Evolutionary conservation across 1,140 invertebrate species (phyloP).

Genomic region (Drosophila carrolli): DNA sequence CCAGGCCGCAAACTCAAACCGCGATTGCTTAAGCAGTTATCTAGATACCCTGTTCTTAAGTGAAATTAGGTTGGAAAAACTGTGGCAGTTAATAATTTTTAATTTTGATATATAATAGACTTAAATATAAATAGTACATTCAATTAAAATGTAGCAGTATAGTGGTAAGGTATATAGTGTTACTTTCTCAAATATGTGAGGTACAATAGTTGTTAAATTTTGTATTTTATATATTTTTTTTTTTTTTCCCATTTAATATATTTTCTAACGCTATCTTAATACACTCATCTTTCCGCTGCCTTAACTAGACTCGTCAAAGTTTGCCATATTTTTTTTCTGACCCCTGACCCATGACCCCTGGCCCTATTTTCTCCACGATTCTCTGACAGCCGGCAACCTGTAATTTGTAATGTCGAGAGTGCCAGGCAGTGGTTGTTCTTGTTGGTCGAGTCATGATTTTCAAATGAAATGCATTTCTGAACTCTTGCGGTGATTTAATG

Average conservation of each 20-base stretch:
- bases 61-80: background rate
- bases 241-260: background rate
- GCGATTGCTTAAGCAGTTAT: constrained; percentile 7
- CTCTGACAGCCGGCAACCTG: constrained; percentile 66
- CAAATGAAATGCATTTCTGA: constrained; percentile 76
- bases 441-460: constrained; percentile 61
- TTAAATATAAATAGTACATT: too few relatives aligned
- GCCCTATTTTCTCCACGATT: background rate
- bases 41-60: constrained; percentile 1
- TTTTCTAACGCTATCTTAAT: background rate
- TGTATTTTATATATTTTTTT: background rate
- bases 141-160: too few relatives aligned
- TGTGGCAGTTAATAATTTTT: too few relatives aligned
- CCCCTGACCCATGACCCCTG: background rate
- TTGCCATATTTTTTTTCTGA: constrained; percentile 31
- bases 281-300: background rate
- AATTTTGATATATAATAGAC: too few relatives aligned
- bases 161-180: too few relatives aligned
- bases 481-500: constrained; percentile 75
- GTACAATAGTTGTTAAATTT: too few relatives aligned
- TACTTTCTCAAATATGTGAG: too few relatives aligned
- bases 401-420: constrained; percentile 71
- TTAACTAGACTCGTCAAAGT: constrained; percentile 43
- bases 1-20: constrained; percentile 7
- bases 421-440: constrained; percentile 8